Base-by-base conservation (phyloP, 2,888 invertebrate species). In the Phyllotreta striolata region DNA sequence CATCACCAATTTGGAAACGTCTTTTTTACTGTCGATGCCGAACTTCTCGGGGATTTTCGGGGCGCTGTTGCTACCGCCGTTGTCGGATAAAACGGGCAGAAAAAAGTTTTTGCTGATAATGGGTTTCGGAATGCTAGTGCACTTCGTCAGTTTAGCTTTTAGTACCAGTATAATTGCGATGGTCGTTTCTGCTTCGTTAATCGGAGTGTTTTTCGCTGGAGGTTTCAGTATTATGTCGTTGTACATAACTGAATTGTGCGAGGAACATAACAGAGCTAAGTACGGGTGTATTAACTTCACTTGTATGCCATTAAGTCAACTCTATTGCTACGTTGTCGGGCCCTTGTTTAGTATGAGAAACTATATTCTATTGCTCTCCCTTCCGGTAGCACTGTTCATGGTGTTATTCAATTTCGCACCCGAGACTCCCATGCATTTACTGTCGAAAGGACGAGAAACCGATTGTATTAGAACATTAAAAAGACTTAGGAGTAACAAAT, bases 51-150 rank as follows among this genome's bases (percentile, higher is more conserved):
- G 64, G 2, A 54, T 66, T 2, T 24, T 67, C 1, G 72, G 68
- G 5, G 66, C 72, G 0, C 13, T 68, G 1, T 6, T 71, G 1
- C 61, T 70, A 9, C 71, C 66, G 10, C 41, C 44, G 6, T 41
- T 46, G 6, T 55, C 69, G 0, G 65, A 70, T 34, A 43, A 14
- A 38, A 47, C 68, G 0, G 91, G 91, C 0, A 83, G 90, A n/a
- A 91, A 89, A 81, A 85, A 83, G 83, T 85, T 88, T 0, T 80
- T 92, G 7, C 76, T 91, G 7, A 78, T 85, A 7, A 84, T 88
- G 12, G 81, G 87, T 0, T 69, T 89, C 0, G 89, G 91, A 0
- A 88, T 89, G 59, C 77, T 89, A 24, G 39, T 88, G 0, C 90
- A 70, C 1, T 38, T 66, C 14, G 10, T 68, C 4, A 54, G 61